A percentile compares a stretch with the other conserved stretches of the same genome.
These are phyloP conservation scores for Drosophila anceps DNA, from an alignment of 2,888 invertebrate genomes.

Conservation along the genomic window DNA sequence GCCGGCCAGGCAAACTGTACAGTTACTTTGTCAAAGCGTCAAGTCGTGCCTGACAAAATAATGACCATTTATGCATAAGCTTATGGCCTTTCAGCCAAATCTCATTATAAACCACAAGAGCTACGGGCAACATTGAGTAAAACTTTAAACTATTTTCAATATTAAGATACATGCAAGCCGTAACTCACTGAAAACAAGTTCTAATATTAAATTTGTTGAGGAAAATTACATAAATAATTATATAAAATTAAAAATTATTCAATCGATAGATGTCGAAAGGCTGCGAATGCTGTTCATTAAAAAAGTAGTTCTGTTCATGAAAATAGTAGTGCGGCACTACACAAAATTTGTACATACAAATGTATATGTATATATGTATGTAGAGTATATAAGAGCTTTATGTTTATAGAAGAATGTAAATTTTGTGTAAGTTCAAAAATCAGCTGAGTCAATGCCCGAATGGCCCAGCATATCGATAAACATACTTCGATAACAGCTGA, in stretches of 20 bases:
- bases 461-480: neutral
- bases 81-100: constrained; percentile 46
- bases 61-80: constrained; percentile 66
- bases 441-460: too few relatives aligned
- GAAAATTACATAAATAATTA: neutral
- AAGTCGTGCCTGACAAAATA: constrained; percentile 74
- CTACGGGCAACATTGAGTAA: neutral
- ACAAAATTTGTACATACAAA: too few relatives aligned
- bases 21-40: constrained; percentile 69
- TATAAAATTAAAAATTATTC: neutral
- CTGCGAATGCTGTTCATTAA: neutral
- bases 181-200: constrained; percentile 1
- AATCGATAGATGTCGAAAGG: neutral
- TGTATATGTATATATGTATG: neutral
- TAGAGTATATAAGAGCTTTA: too few relatives aligned
- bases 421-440: too few relatives aligned
- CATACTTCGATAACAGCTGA: neutral
- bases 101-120: constrained; percentile 36
- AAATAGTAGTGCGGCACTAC: neutral
- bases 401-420: too few relatives aligned
- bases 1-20: constrained; percentile 67
- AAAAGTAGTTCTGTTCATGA: neutral
- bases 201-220: neutral
- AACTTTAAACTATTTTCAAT: neutral
- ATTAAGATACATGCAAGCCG: neutral